Conservation (phyloP, 2,888 invertebrate species). For the Tiliacea aurago region DNA sequence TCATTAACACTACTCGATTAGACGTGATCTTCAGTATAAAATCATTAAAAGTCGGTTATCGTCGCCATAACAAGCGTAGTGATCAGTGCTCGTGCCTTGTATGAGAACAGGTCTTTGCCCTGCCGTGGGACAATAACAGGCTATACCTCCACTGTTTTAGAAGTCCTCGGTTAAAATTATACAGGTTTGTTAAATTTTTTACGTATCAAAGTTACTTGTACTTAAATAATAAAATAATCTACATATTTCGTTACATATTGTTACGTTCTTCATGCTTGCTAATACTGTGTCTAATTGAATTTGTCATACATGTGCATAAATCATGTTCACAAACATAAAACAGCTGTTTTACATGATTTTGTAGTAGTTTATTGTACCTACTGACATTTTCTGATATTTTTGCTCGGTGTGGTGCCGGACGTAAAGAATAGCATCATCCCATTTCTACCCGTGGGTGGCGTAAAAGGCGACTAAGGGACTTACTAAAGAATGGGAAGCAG, state of each 20-base stretch:
- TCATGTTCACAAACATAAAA: neutral
- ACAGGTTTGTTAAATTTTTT: neutral
- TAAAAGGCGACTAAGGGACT: no score
- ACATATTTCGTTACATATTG: neutral
- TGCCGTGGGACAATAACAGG: neutral
- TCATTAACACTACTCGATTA: no score
- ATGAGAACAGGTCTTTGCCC: no score
- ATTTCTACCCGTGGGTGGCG: no score
- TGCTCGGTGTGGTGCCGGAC: no score
- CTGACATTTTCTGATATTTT: neutral
- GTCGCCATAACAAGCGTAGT: no score
- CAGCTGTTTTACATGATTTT: conserved; percentile 2
- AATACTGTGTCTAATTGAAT: neutral
- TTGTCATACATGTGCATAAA: conserved; percentile 4
- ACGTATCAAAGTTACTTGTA: no score
- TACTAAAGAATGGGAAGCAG: no score
- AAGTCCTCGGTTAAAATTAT: neutral
- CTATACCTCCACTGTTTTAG: neutral
- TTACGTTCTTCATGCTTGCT: neutral
- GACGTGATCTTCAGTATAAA: no score
- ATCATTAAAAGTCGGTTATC: no score
- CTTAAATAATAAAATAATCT: neutral
- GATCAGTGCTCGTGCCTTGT: no score
- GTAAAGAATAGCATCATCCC: no score
- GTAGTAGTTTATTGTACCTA: neutral